Evolutionary conservation across 2,797 vertebrate species (phyloP).

Genomic region (Anguilla anguilla): DNA sequence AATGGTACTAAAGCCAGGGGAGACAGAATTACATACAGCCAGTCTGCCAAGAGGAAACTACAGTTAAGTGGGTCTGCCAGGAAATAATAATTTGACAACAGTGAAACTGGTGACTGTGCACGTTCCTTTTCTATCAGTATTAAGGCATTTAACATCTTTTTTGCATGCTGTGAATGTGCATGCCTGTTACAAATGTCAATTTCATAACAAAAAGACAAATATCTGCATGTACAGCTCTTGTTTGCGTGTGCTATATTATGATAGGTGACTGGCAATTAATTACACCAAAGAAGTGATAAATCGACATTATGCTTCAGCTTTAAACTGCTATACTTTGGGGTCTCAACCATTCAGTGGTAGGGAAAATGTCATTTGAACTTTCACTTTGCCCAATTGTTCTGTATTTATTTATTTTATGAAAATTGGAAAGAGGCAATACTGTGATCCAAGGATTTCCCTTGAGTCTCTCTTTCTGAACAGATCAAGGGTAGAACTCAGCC

Average conservation of each 20-base stretch:
- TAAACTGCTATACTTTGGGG: background rate
- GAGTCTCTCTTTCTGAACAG: background rate
- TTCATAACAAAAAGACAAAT: too few species aligned
- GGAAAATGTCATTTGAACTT: background rate
- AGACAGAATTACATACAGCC: background rate
- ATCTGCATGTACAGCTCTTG: background rate
- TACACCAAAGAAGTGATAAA: background rate
- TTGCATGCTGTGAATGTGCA: background rate
- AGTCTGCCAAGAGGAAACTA: background rate
- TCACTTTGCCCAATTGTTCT: background rate
- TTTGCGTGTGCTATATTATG: too few species aligned
- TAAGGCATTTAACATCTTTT: background rate
- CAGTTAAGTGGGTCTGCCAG: background rate
- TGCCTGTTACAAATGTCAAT: background rate
- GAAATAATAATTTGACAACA: background rate
- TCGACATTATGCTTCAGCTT: background rate
- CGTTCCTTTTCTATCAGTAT: background rate
- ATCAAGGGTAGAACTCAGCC: background rate
- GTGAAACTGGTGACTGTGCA: background rate
- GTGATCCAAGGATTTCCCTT: background rate
- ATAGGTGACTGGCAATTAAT: background rate
- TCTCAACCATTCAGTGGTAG: background rate
- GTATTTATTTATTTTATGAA: background rate
- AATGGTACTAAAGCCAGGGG: slow-evolving; percentile 18
- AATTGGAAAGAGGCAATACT: background rate